Evolutionary conservation across 2,113 vertebrate species (phyloP).

Genomic region (Toxotes jaculatrix): DNA sequence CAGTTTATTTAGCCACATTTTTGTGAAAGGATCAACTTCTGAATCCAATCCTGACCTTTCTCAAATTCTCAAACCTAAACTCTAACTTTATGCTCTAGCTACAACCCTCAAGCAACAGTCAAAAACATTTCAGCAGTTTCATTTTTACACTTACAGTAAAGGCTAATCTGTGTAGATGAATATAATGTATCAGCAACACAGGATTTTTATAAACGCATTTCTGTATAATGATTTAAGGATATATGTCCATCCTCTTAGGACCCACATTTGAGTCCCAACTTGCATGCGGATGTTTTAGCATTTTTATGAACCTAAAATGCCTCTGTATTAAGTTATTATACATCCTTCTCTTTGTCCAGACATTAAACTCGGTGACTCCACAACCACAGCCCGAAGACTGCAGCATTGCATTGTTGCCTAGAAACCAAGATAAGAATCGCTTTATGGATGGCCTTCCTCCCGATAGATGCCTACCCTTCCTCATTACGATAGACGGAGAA

Average conservation of each 20-base stretch:
- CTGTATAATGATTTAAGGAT: not conserved
- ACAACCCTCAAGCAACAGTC: not conserved
- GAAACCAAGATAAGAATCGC: constrained; percentile 99
- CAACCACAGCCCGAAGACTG: constrained; percentile 98
- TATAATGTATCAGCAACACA: too few species aligned
- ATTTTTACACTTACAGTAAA: not conserved
- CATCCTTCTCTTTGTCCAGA: constrained; percentile 81
- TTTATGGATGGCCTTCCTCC: constrained; percentile 99
- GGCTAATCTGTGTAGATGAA: not conserved
- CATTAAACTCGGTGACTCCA: constrained; percentile 98
- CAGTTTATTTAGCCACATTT: not conserved
- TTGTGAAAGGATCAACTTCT: not conserved
- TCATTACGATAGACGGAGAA: constrained; percentile 99
- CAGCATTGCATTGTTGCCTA: constrained; percentile 98
- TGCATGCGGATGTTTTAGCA: not conserved
- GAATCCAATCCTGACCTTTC: not conserved
- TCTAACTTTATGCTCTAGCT: not conserved
- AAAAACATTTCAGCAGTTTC: not conserved
- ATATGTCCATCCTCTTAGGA: not conserved
- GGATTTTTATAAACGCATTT: not conserved
- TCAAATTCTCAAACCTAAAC: not conserved
- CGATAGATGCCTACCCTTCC: constrained; percentile 98
- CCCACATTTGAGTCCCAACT: not conserved
- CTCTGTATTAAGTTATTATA: not conserved
- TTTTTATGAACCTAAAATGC: not conserved